Evolutionary conservation across 2,113 vertebrate genomes (phyloP).

Genomic region (Sinocyclocheilus rhinocerous): DNA sequence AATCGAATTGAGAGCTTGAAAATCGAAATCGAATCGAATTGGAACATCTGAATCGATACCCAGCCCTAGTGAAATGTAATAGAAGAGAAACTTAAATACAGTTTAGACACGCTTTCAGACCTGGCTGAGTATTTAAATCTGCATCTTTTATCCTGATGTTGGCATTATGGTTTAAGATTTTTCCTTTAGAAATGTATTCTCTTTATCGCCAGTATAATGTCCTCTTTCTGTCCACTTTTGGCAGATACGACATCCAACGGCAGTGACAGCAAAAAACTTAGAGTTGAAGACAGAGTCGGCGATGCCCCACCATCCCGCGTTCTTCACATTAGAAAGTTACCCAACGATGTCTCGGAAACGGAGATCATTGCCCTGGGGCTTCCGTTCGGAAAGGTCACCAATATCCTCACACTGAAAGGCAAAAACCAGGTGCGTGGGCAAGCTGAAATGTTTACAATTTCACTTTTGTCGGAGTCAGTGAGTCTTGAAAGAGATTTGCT

Average conservation of each 20-base stretch:
- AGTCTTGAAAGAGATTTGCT: not conserved
- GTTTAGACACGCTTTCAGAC: not conserved
- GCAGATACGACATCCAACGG: conserved; percentile 88
- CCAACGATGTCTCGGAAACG: conserved; percentile 93
- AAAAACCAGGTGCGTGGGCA: conserved; percentile 90
- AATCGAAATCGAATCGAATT: too few species aligned
- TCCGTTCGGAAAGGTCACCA: conserved; percentile 98
- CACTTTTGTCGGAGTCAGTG: not conserved
- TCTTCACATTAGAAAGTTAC: conserved; percentile 96
- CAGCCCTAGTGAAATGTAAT: not conserved
- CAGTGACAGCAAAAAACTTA: conserved; percentile 95
- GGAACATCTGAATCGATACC: too few species aligned
- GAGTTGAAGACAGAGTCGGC: conserved; percentile 87
- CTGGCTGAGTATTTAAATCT: not conserved
- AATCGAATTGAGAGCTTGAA: too few species aligned
- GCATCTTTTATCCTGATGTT: not conserved
- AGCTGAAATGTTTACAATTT: not conserved
- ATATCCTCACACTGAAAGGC: conserved; percentile 96
- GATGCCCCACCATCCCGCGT: conserved; percentile 92
- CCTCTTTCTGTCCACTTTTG: not conserved
- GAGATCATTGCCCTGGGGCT: conserved; percentile 96
- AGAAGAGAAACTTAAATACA: not conserved
- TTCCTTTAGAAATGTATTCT: not conserved
- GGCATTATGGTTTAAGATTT: not conserved
- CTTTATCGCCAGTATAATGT: not conserved